Conservation (phyloP, 1,140 invertebrate genomes). For the Arctopsyche grandis region DNA sequence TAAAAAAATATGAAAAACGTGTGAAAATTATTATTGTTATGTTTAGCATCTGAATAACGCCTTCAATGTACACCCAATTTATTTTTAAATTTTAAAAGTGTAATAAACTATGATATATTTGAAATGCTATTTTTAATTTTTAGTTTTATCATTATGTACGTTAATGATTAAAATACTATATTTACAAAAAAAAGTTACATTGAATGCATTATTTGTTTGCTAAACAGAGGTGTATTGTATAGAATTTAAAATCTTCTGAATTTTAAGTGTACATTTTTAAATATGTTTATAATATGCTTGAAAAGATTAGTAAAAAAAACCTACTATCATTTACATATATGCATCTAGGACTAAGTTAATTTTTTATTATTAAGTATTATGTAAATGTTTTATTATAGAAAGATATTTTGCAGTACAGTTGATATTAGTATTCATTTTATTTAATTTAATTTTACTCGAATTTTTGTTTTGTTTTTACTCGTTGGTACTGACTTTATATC, state of each 20-base stretch:
- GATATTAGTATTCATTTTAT: conserved; percentile 2
- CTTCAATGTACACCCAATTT: conserved; percentile 12
- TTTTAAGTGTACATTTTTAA: conserved; percentile 53
- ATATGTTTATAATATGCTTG: conserved; percentile 20
- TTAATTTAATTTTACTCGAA: background rate
- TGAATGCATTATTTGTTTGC: conserved; percentile 10
- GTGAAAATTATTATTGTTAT: conserved; percentile 47
- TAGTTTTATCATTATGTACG: background rate
- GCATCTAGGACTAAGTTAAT: conserved; percentile 13
- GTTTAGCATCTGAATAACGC: conserved; percentile 25
- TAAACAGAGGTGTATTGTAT: conserved; percentile 41
- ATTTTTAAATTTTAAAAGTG: conserved; percentile 28
- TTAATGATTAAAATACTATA: conserved; percentile 4
- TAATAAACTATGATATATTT: conserved; percentile 26
- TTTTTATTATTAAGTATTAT: conserved; percentile 26
- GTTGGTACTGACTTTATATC: conserved; percentile 2
- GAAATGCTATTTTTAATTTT: background rate
- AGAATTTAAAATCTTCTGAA: conserved; percentile 48
- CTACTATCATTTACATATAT: conserved; percentile 6
- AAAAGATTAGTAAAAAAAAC: conserved; percentile 23
- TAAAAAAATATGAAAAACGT: conserved; percentile 30
- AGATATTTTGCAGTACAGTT: conserved; percentile 12
- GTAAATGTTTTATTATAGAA: conserved; percentile 18
- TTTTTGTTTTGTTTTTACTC: background rate
- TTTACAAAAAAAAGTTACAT: conserved; percentile 5